phyloP scores from a whole-genome alignment of 2,797 vertebrate genomes.

The Lerista edwardsae region DNA sequence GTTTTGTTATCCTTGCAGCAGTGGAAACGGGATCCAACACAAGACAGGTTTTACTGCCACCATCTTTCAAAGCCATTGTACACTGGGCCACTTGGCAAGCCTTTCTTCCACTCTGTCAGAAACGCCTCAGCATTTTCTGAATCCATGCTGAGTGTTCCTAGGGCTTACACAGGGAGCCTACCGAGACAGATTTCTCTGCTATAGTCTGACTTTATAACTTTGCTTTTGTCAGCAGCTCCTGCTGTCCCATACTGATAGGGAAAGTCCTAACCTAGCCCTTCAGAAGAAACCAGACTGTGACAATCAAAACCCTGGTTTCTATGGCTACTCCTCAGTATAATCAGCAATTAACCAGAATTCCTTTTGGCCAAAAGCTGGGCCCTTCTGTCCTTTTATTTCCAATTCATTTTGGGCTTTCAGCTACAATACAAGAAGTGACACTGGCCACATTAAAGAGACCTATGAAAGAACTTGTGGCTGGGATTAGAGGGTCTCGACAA shows the following conservation, averaged over 20 bases:
- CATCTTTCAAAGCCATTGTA: neutral
- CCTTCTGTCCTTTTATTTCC: neutral
- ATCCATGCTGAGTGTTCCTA: neutral
- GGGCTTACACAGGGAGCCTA: neutral
- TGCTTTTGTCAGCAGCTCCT: neutral
- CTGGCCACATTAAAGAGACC: neutral
- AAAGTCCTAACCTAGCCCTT: neutral
- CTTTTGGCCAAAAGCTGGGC: neutral
- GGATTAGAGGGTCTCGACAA: rapidly evolving
- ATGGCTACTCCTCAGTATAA: neutral
- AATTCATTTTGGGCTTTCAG: neutral
- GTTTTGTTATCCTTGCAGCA: neutral
- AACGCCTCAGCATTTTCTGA: neutral
- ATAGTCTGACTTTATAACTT: neutral
- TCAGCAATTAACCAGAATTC: neutral
- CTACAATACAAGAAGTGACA: neutral
- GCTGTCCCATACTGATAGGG: neutral
- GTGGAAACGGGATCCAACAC: neutral
- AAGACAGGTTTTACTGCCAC: neutral
- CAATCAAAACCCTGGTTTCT: neutral
- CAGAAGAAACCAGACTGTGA: neutral
- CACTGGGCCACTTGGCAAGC: neutral
- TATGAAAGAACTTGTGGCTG: neutral
- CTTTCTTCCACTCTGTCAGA: neutral
- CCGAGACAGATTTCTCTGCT: neutral